These are phyloP conservation scores for Berghia stephanieae DNA, from an alignment of 1,140 invertebrate genomes.

Conservation along the genomic window DNA sequence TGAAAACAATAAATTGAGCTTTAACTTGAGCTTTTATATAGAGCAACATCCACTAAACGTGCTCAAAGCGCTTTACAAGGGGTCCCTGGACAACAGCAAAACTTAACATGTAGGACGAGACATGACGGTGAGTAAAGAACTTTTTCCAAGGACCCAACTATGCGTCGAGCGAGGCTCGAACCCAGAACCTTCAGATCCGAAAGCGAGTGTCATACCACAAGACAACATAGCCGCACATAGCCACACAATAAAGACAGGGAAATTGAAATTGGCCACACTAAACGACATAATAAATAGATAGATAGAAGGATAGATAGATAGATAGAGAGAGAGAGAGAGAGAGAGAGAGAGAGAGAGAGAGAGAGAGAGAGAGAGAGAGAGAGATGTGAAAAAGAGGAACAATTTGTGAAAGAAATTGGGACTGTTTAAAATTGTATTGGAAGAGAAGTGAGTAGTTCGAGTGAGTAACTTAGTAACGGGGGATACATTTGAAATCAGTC, in stretches of 20 bases:
- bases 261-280: background rate
- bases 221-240: background rate
- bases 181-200: background rate
- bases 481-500: background rate
- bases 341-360: background rate
- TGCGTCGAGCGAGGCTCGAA: background rate
- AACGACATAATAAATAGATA: background rate
- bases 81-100: too few relatives aligned
- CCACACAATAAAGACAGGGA: background rate
- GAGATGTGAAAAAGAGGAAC: slow-evolving; percentile 14
- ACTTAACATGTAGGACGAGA: too few relatives aligned
- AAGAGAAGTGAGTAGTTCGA: background rate
- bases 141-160: background rate
- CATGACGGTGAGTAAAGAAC: background rate
- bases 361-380: slow-evolving; percentile 25
- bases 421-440: background rate
- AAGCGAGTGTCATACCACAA: background rate
- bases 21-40: too few relatives aligned
- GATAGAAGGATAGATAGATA: background rate
- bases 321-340: background rate
- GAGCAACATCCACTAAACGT: too few relatives aligned
- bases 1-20: too few relatives aligned
- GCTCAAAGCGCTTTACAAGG: too few relatives aligned
- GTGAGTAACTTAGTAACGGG: background rate
- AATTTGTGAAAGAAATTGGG: background rate